Base-by-base conservation (phyloP, 2,113 vertebrate genomes). In the Camelus bactrianus region DNA sequence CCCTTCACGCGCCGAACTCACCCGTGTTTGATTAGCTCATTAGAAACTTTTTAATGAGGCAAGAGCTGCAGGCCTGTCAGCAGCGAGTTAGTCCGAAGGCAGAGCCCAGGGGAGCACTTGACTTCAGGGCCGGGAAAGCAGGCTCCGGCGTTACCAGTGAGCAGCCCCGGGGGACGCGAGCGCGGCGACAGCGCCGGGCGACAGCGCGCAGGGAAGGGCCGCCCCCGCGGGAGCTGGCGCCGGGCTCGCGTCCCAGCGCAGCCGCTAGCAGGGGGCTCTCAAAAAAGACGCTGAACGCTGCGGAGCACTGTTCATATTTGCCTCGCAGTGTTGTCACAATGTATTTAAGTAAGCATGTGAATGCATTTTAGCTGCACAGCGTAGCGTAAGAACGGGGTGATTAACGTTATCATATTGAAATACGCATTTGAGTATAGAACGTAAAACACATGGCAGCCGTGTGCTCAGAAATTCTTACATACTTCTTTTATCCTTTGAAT, bases 21-120 rank as follows among this genome's bases (percentile, higher is more conserved):
- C 11, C n/a, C 8, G 3, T 12, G 2, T 30, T 11, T 64, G 65
- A 56, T 80, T 80, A 80, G 92, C 94, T 96, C 92, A 81, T 97
- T 94, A 95, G 77, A 42, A 91, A 80, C 93, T 65, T 69, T 52
- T 81, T 95, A 96, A 92, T 32, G 50, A 93, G 69, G 75, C n/a
- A 14, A 64, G 42, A 50, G 32, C 62, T 77, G 73, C 52, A 52
- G 64, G 69, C 13, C 54, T 50, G 20, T 87, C 83, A 50, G 35
- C 13, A 32, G 52, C 54, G 48, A 89, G 38, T 54, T 56, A 1
- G 30, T 75, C n/a, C 65, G 8, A 54, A 87, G 89, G 38, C 28
- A 50, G 89, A 80, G 16, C 89, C 42, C 72, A 42, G 19, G 94
- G 58, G 96, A 93, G 17, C 16, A 19, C 35, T 28, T 8, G 73